These are phyloP conservation scores for Brachionus asplanchnoidis DNA, from an alignment of 1,140 invertebrate species.

Conservation along the genomic window DNA sequence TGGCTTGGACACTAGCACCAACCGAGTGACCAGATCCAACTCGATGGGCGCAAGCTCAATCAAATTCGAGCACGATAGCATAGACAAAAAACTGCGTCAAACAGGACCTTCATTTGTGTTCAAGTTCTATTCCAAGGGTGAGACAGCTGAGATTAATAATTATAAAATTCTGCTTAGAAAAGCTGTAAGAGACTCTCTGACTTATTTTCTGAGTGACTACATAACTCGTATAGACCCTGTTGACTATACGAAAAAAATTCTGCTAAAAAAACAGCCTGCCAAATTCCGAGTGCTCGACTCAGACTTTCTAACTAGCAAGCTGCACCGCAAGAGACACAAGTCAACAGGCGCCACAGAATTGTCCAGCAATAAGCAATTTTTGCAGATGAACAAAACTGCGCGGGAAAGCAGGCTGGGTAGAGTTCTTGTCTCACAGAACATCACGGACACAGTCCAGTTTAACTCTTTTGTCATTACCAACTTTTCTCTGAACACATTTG, in stretches of 20 bases:
- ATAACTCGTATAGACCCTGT: constrained; percentile 9
- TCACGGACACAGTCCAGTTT: background rate
- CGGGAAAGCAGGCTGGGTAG: background rate
- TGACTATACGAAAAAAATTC: background rate
- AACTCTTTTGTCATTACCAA: constrained; percentile 4
- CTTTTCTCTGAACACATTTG: background rate
- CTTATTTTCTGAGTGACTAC: constrained; percentile 9
- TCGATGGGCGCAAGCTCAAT: constrained; percentile 19
- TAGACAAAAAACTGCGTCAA: background rate
- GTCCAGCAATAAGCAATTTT: background rate
- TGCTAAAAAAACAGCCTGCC: background rate
- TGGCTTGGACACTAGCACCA: background rate
- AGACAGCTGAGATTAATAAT: background rate
- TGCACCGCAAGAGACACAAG: constrained; percentile 31
- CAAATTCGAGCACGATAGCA: background rate
- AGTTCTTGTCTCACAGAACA: background rate
- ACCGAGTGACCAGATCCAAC: constrained; percentile 17
- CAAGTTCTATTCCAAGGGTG: constrained; percentile 3
- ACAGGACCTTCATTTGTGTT: constrained; percentile 10
- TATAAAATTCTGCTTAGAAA: background rate
- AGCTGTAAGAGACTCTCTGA: background rate
- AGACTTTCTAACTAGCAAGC: background rate
- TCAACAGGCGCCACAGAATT: constrained; percentile 10
- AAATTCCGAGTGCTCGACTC: background rate
- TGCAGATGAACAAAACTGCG: constrained; percentile 12